Percentiles rank a stretch among this genome's conserved stretches.
phyloP scores from a whole-genome alignment of 2,797 vertebrate genomes.

The Channa striata region DNA sequence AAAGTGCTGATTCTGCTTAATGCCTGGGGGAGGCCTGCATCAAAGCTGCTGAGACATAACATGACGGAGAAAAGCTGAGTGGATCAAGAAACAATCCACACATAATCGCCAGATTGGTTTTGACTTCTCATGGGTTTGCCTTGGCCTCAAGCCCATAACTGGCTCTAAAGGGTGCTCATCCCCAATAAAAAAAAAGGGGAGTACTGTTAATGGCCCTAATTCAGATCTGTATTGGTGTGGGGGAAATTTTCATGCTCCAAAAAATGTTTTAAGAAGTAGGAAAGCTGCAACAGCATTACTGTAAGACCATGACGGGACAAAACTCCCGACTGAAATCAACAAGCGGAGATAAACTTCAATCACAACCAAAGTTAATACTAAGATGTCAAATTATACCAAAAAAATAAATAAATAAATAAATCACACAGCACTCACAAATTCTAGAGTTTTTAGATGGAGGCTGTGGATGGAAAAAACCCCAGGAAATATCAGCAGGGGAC shows the following conservation, averaged over 20 bases:
- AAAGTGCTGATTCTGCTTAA: conserved; percentile 65
- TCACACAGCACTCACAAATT: neutral
- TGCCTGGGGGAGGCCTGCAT: conserved; percentile 45
- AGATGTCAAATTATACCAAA: neutral
- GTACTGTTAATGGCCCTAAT: neutral
- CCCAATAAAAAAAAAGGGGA: conserved; percentile 27
- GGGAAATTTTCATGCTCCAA: neutral
- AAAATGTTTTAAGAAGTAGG: conserved; percentile 6
- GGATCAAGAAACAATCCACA: conserved; percentile 57
- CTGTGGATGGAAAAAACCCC: neutral
- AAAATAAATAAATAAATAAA: too few relatives aligned
- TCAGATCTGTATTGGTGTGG: conserved; percentile 9
- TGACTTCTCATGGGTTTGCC: conserved; percentile 40
- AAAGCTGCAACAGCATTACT: conserved; percentile 25
- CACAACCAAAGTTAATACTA: neutral
- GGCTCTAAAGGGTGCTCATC: conserved; percentile 31
- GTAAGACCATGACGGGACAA: conserved; percentile 7
- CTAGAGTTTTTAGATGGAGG: neutral
- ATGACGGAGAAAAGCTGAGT: conserved; percentile 61
- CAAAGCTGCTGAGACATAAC: conserved; percentile 69
- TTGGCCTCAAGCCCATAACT: conserved; percentile 30
- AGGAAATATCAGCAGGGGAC: neutral
- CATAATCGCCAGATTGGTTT: conserved; percentile 51
- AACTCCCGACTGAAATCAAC: conserved; percentile 2
- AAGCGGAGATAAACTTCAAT: neutral